These are phyloP conservation scores for Syngnathoides biaculeatus DNA, from an alignment of 2,113 vertebrate genomes.

Conservation along the genomic window DNA sequence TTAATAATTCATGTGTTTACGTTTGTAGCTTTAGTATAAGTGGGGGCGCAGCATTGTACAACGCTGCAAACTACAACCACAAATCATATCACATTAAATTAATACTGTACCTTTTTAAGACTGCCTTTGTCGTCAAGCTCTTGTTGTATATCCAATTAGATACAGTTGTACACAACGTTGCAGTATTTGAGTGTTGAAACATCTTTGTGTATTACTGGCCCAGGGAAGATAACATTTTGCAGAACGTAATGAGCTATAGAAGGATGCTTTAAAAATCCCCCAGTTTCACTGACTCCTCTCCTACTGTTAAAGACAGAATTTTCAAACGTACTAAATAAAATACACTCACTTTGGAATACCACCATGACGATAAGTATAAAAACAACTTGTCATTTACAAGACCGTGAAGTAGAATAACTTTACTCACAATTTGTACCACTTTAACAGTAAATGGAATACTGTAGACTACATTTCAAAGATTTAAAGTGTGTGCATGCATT, in stretches of 20 bases:
- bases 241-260: constrained; percentile 29
- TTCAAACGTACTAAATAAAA: constrained; percentile 12
- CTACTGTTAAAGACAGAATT: constrained; percentile 12
- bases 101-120: neutral
- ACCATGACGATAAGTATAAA: neutral
- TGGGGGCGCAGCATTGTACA: neutral
- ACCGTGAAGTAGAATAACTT: neutral
- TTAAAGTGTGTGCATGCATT: too few relatives aligned
- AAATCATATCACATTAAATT: neutral
- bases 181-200: neutral
- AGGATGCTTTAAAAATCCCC: constrained; percentile 25
- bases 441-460: neutral
- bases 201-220: constrained; percentile 1
- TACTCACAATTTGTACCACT: neutral
- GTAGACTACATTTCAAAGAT: neutral
- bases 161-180: neutral
- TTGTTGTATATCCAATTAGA: neutral
- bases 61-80: neutral
- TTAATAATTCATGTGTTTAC: neutral
- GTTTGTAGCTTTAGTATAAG: neutral
- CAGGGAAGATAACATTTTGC: constrained; percentile 11
- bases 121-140: neutral
- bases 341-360: neutral
- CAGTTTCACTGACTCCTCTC: constrained; percentile 18
- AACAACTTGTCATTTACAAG: neutral